Conservation (phyloP, 2,888 invertebrate species). For the Drosophila macrospina region DNA sequence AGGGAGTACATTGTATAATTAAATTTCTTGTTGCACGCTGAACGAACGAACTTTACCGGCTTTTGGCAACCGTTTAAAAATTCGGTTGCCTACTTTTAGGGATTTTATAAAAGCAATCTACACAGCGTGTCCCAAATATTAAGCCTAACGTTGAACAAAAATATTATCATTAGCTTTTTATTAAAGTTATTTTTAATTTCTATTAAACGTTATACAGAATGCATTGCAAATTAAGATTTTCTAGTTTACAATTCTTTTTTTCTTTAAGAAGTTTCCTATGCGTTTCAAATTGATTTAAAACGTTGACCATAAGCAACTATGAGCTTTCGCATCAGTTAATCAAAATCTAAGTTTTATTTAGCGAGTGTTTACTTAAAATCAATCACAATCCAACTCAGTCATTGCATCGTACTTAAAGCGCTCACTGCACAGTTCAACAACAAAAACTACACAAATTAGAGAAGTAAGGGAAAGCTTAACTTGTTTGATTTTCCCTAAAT, state of each 20-base stretch:
- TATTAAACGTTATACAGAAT: not conserved
- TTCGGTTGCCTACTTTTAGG: slow-evolving; percentile 70
- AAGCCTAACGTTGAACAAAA: too few relatives aligned
- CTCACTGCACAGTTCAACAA: slow-evolving; percentile 25
- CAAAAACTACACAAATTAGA: slow-evolving; percentile 17
- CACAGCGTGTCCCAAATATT: slow-evolving; percentile 48
- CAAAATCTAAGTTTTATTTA: slow-evolving; percentile 58
- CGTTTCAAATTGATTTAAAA: slow-evolving; percentile 29
- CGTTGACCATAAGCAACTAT: slow-evolving; percentile 36
- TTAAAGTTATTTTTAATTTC: not conserved
- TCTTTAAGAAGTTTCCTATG: slow-evolving; percentile 14
- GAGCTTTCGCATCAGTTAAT: slow-evolving; percentile 28
- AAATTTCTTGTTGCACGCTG: slow-evolving; percentile 39
- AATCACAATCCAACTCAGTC: slow-evolving; percentile 66
- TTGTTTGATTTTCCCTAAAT: slow-evolving; percentile 25
- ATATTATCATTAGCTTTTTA: too few relatives aligned
- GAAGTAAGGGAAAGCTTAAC: slow-evolving; percentile 30
- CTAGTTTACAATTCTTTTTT: not conserved
- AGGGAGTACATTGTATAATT: slow-evolving; percentile 60
- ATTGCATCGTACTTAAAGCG: slow-evolving; percentile 65
- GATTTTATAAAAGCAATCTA: too few relatives aligned
- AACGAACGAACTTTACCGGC: slow-evolving; percentile 16
- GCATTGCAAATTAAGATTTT: not conserved
- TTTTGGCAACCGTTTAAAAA: slow-evolving; percentile 30
- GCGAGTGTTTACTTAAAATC: slow-evolving; percentile 60